Percentiles rank a stretch among this genome's conserved stretches.
phyloP scores from a whole-genome alignment of 2,797 vertebrate genomes.

The Helarctos malayanus region DNA sequence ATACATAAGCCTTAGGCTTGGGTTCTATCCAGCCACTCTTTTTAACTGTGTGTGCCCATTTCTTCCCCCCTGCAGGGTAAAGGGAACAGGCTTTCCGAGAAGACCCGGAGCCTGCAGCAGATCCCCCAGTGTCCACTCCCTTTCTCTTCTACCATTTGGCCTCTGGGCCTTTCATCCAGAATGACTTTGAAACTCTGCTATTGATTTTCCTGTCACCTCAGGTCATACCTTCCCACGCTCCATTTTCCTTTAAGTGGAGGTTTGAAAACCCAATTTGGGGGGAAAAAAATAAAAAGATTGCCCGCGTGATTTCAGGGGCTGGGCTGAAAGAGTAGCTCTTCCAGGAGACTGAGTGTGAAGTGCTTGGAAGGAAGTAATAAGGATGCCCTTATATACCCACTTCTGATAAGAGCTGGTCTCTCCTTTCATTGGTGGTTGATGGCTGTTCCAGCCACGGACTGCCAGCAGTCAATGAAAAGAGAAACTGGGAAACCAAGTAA shows the following conservation, averaged over 20 bases:
- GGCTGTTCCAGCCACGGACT: not conserved
- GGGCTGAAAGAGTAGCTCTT: not conserved
- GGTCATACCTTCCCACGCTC: not conserved
- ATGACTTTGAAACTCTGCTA: conserved; percentile 38
- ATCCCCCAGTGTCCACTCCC: not conserved
- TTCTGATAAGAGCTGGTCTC: not conserved
- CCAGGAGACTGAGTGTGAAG: not conserved
- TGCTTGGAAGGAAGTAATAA: not conserved
- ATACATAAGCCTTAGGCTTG: not conserved
- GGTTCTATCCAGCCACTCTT: not conserved
- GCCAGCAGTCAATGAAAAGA: not conserved
- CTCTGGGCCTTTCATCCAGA: conserved; percentile 37
- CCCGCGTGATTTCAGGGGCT: conserved; percentile 4
- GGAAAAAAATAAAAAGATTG: not conserved
- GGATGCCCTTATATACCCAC: not conserved
- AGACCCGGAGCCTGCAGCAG: not conserved
- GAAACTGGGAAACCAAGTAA: not conserved
- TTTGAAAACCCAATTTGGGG: conserved; percentile 57
- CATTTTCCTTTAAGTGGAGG: conserved; percentile 58
- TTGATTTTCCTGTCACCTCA: conserved; percentile 52
- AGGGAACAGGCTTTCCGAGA: not conserved
- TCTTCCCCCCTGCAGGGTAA: not conserved
- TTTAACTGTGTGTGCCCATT: not conserved
- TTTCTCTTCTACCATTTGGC: not conserved
- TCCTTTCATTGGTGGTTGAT: conserved; percentile 22